These are phyloP conservation scores for Myzus persicae DNA, from an alignment of 1,140 invertebrate species.

Conservation along the genomic window DNA sequence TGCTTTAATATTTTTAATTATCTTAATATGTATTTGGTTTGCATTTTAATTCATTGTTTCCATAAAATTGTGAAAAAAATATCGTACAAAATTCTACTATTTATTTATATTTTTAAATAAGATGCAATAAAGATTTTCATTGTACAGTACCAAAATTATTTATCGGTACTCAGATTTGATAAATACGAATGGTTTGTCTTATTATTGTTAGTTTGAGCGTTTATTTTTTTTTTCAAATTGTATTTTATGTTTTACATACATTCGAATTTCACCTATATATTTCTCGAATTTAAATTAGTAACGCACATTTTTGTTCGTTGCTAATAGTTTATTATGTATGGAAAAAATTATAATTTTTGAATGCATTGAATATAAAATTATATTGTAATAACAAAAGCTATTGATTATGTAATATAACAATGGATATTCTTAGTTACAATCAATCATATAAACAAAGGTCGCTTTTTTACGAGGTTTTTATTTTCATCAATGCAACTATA, in stretches of 20 bases:
- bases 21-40: neutral
- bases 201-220: neutral
- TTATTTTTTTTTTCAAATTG: neutral
- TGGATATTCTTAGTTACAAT: slow-evolving; percentile 36
- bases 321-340: neutral
- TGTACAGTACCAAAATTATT: neutral
- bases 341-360: neutral
- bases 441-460: slow-evolving; percentile 48
- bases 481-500: neutral
- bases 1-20: neutral
- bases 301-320: neutral
- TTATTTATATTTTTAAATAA: too few relatives aligned
- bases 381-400: slow-evolving; percentile 39
- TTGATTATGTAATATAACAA: slow-evolving; percentile 35
- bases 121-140: too few relatives aligned
- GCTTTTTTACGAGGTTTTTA: neutral
- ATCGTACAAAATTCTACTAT: too few relatives aligned
- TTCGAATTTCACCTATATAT: neutral
- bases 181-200: neutral
- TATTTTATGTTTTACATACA: neutral
- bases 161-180: neutral
- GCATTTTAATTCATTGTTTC: too few relatives aligned
- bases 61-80: too few relatives aligned
- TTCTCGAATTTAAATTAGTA: neutral
- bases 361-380: neutral